phyloP scores from a whole-genome alignment of 2,113 vertebrate species.

The Ginglymostoma cirratum region DNA sequence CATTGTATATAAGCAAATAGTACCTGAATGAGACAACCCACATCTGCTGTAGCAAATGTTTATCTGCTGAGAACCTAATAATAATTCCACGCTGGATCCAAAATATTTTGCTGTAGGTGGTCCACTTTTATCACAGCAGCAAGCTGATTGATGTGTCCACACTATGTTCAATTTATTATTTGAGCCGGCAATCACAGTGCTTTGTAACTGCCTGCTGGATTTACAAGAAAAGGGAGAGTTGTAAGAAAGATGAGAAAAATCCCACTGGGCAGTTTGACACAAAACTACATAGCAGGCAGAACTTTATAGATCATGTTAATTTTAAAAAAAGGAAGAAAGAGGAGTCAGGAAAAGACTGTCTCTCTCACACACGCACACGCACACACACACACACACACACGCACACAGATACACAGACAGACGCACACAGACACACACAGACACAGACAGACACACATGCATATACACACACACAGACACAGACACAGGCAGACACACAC shows the following conservation, averaged over 20 bases:
- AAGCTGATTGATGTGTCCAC: background rate
- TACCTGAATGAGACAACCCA: background rate
- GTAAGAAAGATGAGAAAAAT: background rate
- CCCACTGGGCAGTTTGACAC: background rate
- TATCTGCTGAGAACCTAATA: background rate
- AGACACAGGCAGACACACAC: no score
- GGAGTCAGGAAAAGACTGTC: background rate
- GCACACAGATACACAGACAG: no score
- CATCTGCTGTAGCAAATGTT: background rate
- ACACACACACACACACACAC: no score
- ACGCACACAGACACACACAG: no score
- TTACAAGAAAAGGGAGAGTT: background rate
- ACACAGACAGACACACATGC: no score
- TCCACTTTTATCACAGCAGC: conserved; percentile 12
- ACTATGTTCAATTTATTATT: background rate
- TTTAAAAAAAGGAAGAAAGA: background rate
- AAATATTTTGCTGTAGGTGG: background rate
- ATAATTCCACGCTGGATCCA: no score
- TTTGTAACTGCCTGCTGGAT: background rate
- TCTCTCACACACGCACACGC: no score
- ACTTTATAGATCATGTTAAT: background rate
- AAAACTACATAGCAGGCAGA: background rate
- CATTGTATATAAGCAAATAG: background rate
- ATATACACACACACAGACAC: no score
- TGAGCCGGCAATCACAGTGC: background rate